phyloP scores from a whole-genome alignment of 2,113 vertebrate genomes.

The Nanorana parkeri region DNA sequence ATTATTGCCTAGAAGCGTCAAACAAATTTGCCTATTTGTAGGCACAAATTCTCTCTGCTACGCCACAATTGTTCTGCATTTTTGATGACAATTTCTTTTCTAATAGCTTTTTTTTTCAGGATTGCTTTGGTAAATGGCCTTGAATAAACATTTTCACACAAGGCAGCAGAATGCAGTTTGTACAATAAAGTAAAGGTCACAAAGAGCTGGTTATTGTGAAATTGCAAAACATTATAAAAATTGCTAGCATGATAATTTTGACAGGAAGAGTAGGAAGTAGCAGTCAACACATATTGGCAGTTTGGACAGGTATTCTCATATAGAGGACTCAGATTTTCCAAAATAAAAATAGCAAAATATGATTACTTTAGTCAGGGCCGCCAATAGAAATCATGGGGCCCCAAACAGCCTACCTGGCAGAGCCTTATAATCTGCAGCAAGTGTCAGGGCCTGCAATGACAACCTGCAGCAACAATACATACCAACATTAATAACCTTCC shows the following conservation, averaged over 20 bases:
- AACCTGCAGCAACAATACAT: too few relatives aligned
- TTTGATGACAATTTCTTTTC: too few relatives aligned
- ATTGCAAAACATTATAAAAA: slow-evolving; percentile 8
- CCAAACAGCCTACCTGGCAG: too few relatives aligned
- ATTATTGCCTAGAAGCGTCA: too few relatives aligned
- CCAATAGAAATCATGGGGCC: too few relatives aligned
- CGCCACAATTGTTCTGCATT: too few relatives aligned
- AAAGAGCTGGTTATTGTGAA: slow-evolving; percentile 7
- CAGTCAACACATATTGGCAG: background rate
- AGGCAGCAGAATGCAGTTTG: background rate
- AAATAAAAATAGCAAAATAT: background rate
- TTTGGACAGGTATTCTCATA: background rate
- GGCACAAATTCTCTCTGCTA: too few relatives aligned
- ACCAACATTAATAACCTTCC: too few relatives aligned
- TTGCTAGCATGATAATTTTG: background rate
- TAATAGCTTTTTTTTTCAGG: background rate
- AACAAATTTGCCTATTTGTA: too few relatives aligned
- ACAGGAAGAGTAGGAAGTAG: background rate
- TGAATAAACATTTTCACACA: background rate
- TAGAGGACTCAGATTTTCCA: background rate
- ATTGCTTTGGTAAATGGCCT: background rate
- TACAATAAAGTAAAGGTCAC: background rate
- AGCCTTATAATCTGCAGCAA: too few relatives aligned
- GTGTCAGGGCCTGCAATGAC: too few relatives aligned
- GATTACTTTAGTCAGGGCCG: too few relatives aligned